These are phyloP conservation scores for Ornithoptera alexandrae DNA, from an alignment of 2,888 invertebrate species.

Conservation along the genomic window DNA sequence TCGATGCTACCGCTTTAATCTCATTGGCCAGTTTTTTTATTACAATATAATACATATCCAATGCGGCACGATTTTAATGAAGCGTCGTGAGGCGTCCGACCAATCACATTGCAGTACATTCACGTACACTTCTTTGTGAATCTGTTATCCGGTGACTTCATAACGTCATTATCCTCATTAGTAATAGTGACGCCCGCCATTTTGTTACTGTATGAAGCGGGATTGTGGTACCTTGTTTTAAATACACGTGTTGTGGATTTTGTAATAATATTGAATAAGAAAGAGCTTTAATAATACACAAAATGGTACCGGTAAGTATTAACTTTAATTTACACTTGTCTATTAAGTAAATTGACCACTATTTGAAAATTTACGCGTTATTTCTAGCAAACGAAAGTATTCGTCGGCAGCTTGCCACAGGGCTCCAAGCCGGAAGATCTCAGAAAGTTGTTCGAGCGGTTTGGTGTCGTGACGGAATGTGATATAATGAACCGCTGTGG, in stretches of 20 bases:
- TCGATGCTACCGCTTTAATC: background rate
- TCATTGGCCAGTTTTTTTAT: slow-evolving; percentile 6
- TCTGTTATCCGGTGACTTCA: background rate
- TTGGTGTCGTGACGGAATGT: slow-evolving; percentile 94
- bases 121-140: background rate
- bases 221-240: slow-evolving; percentile 23
- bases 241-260: slow-evolving; percentile 34
- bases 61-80: background rate
- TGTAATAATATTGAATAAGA: slow-evolving; percentile 33
- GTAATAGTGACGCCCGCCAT: slow-evolving; percentile 30
- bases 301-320: slow-evolving; percentile 73
- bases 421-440: slow-evolving; percentile 91
- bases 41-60: too few relatives aligned
- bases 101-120: background rate
- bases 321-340: slow-evolving; percentile 19
- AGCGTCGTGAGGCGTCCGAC: background rate
- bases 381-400: slow-evolving; percentile 89
- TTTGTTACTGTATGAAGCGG: slow-evolving; percentile 31
- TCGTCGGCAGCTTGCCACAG: slow-evolving; percentile 94
- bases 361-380: slow-evolving; percentile 30
- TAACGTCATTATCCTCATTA: slow-evolving; percentile 8
- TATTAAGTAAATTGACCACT: slow-evolving; percentile 34
- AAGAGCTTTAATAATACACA: slow-evolving; percentile 32
- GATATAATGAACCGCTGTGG: slow-evolving; percentile 97
- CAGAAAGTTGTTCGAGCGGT: slow-evolving; percentile 89